A percentile compares a stretch with the other conserved stretches of the same genome.
Conservation (phyloP, 1,140 invertebrate species). For the Sarcophaga peregrina region DNA sequence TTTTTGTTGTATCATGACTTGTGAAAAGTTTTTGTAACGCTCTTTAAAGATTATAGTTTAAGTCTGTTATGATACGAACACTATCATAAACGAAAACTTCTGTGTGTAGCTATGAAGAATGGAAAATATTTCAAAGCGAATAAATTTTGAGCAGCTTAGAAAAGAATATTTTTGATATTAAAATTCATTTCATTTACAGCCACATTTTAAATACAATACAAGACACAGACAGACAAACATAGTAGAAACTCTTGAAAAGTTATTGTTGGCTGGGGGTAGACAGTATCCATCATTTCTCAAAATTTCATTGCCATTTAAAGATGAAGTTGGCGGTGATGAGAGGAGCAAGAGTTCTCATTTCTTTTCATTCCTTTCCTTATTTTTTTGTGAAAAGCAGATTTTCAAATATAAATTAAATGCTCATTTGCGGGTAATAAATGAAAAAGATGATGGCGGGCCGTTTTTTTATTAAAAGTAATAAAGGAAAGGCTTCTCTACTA, state of each 20-base stretch:
- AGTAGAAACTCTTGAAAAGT: not conserved
- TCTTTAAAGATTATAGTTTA: no score
- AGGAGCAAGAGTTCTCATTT: no score
- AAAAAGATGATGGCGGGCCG: not conserved
- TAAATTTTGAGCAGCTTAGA: constrained; percentile 3
- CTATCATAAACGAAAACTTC: not conserved
- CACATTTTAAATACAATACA: not conserved
- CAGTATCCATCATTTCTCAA: not conserved
- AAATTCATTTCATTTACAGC: not conserved
- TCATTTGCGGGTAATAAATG: constrained; percentile 25
- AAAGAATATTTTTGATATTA: not conserved
- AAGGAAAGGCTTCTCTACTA: not conserved
- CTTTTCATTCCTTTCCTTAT: not conserved
- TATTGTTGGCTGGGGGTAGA: not conserved
- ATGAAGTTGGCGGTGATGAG: not conserved
- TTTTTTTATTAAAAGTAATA: constrained; percentile 4
- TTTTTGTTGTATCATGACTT: no score
- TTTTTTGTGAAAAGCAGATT: not conserved
- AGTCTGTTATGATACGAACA: not conserved
- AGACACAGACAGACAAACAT: not conserved
- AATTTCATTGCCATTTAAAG: not conserved
- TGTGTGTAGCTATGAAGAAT: not conserved
- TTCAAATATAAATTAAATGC: constrained; percentile 27
- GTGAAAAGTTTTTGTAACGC: no score
- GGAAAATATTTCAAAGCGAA: not conserved